Evolutionary conservation across 2,888 invertebrate species (phyloP).

Genomic region (Meliscaeva auricollis): DNA sequence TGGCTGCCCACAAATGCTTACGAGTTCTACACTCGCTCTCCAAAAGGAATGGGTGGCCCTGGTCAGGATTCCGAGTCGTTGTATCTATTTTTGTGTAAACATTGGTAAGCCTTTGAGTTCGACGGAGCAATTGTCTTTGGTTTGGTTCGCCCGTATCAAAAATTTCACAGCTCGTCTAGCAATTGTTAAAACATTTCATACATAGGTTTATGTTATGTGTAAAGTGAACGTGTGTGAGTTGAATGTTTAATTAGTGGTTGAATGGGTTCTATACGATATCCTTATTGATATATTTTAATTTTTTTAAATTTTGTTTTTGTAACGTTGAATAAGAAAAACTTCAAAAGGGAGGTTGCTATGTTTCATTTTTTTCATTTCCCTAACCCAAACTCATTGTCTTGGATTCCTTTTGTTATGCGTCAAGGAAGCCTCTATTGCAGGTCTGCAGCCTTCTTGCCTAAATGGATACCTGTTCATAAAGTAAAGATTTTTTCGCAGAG

Average conservation of each 20-base stretch:
- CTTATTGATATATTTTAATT: background rate
- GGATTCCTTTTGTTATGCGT: no score
- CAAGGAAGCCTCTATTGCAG: no score
- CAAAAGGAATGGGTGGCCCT: conserved; percentile 48
- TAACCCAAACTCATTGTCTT: no score
- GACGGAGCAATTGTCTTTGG: conserved; percentile 65
- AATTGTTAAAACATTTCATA: conserved; percentile 64
- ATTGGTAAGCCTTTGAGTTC: conserved; percentile 66
- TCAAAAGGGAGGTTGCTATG: no score
- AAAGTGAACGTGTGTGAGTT: conserved; percentile 41
- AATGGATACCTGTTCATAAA: no score
- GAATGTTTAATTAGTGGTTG: conserved; percentile 56
- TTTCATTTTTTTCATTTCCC: no score
- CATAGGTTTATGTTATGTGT: conserved; percentile 28
- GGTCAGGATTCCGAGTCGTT: conserved; percentile 46
- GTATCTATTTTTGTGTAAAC: conserved; percentile 75
- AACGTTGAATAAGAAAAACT: background rate
- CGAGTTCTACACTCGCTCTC: conserved; percentile 13
- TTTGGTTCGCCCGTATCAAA: conserved; percentile 72
- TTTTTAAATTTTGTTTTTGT: background rate
- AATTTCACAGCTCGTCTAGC: conserved; percentile 76
- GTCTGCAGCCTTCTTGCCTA: no score
- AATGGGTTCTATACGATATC: background rate
- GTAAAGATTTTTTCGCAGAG: no score
- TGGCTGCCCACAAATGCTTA: conserved; percentile 77